Evolutionary conservation across 1,140 invertebrate genomes (phyloP).

Genomic region (Zaprionus capensis): DNA sequence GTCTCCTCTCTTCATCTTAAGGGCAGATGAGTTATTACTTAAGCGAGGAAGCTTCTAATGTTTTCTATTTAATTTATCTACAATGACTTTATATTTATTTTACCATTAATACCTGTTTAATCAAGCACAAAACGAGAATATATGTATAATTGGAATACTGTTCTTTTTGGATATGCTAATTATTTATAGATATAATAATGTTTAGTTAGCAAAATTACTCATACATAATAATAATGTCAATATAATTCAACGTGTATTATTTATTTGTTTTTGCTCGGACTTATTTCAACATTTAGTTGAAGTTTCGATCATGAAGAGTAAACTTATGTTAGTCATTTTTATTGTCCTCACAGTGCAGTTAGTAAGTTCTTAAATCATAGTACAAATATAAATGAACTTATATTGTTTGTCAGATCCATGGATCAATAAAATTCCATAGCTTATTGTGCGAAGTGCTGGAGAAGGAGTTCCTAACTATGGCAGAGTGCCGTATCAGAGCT

Average conservation of each 20-base stretch:
- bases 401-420: not conserved
- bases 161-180: not conserved
- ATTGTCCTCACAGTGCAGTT: not conserved
- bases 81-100: too few species aligned
- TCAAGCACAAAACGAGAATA: not conserved
- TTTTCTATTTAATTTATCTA: too few species aligned
- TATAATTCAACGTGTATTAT: not conserved
- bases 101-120: not conserved
- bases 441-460: not conserved
- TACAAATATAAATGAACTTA: not conserved
- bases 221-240: too few species aligned
- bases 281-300: not conserved
- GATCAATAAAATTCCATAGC: not conserved
- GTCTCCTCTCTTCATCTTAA: not conserved
- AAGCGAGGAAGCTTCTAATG: too few species aligned
- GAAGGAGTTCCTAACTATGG: not conserved
- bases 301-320: not conserved
- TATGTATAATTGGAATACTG: not conserved
- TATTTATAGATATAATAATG: too few species aligned
- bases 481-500: constrained; percentile 38
- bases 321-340: not conserved
- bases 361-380: not conserved
- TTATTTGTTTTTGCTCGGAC: not conserved
- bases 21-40: not conserved
- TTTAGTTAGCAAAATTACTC: too few species aligned